Percentiles rank a stretch among this genome's conserved stretches.
These are phyloP conservation scores for Rhabditoides inermis DNA, from an alignment of 2,888 invertebrate species.

Conservation along the genomic window DNA sequence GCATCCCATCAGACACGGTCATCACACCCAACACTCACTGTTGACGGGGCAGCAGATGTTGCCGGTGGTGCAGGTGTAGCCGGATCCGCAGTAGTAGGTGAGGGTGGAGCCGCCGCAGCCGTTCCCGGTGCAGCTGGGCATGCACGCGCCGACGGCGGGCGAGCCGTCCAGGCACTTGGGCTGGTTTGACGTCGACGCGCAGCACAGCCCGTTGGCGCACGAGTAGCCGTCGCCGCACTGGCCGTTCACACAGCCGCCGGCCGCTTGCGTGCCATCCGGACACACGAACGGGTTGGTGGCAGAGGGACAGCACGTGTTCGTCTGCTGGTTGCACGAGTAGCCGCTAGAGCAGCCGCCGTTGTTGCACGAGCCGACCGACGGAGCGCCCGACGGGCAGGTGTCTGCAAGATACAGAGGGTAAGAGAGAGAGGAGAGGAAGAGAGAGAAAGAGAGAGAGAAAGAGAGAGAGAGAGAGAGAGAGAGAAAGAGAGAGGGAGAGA, in stretches of 20 bases:
- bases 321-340: slow-evolving; percentile 33
- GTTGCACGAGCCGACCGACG: slow-evolving; percentile 34
- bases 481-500: too few species aligned
- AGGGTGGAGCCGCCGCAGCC: slow-evolving; percentile 28
- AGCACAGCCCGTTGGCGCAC: slow-evolving; percentile 51
- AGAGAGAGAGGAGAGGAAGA: too few species aligned
- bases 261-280: slow-evolving; percentile 51
- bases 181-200: slow-evolving; percentile 41
- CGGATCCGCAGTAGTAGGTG: slow-evolving; percentile 44
- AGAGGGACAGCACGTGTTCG: slow-evolving; percentile 30
- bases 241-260: slow-evolving; percentile 51
- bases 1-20: neutral
- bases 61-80: slow-evolving; percentile 50
- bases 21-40: slow-evolving; percentile 6
- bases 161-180: slow-evolving; percentile 45
- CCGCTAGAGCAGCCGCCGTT: slow-evolving; percentile 37
- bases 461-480: too few species aligned
- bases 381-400: slow-evolving; percentile 34
- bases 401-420: too few species aligned
- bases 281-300: slow-evolving; percentile 43
- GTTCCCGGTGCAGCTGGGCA: slow-evolving; percentile 34
- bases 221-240: slow-evolving; percentile 51
- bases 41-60: slow-evolving; percentile 50
- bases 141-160: slow-evolving; percentile 41
- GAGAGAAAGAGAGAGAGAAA: too few species aligned